Conservation (phyloP, 1,140 invertebrate genomes). For the Frieseomelitta varia region DNA sequence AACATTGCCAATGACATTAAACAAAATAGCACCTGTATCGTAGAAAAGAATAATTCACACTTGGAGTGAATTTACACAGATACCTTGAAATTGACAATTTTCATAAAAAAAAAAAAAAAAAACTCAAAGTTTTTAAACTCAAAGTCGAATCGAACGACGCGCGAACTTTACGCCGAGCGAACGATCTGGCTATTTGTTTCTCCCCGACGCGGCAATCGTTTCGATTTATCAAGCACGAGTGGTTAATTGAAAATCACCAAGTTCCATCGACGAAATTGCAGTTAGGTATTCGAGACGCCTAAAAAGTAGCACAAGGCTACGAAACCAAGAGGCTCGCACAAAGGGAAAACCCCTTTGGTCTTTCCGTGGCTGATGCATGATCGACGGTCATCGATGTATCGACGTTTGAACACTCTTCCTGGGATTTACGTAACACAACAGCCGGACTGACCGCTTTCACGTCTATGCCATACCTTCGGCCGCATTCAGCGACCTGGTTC, state of each 20-base stretch:
- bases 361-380: neutral
- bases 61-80: neutral
- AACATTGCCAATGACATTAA: neutral
- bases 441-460: slow-evolving; percentile 79
- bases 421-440: slow-evolving; percentile 76
- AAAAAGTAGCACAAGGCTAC: slow-evolving; percentile 47
- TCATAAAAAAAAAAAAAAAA: too few relatives aligned
- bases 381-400: slow-evolving; percentile 32
- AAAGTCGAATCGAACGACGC: neutral
- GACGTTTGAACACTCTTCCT: slow-evolving; percentile 72
- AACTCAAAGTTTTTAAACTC: too few relatives aligned
- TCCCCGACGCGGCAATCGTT: neutral
- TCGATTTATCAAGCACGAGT: neutral
- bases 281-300: neutral
- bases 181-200: neutral
- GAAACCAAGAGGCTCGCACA: neutral
- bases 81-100: neutral
- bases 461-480: slow-evolving; percentile 65
- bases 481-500: slow-evolving; percentile 61
- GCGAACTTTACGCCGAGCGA: neutral
- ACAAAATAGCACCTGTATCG: neutral
- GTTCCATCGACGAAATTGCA: neutral
- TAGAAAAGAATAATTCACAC: neutral
- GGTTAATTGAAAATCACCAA: neutral
- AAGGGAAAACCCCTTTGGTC: slow-evolving; percentile 31